A percentile compares a stretch with the other conserved stretches of the same genome.
These are phyloP conservation scores for Isoperla grammatica DNA, from an alignment of 2,888 invertebrate genomes.

Conservation along the genomic window DNA sequence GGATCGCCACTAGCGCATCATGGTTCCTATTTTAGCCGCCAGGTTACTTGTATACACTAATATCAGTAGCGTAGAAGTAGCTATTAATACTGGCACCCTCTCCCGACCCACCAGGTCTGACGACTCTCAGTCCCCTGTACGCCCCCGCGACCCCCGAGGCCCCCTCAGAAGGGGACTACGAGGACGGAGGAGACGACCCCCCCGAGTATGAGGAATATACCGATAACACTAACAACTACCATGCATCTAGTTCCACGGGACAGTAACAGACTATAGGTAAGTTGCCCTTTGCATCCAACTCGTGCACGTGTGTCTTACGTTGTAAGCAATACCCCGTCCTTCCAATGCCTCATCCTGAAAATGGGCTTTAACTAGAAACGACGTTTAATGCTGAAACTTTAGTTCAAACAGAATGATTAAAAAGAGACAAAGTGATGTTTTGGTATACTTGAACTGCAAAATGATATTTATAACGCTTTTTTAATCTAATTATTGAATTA, in stretches of 20 bases:
- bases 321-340: too few relatives aligned
- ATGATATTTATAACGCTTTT: too few relatives aligned
- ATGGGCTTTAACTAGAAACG: too few relatives aligned
- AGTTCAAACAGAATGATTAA: too few relatives aligned
- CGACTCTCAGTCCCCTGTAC: conserved; percentile 38
- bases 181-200: conserved; percentile 53
- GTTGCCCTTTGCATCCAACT: background rate
- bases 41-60: too few relatives aligned
- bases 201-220: conserved; percentile 51
- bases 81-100: conserved; percentile 2
- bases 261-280: conserved; percentile 9
- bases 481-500: too few relatives aligned
- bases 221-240: conserved; percentile 31
- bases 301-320: background rate
- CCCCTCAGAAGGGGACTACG: conserved; percentile 41
- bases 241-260: conserved; percentile 27
- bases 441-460: too few relatives aligned
- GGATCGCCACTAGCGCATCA: too few relatives aligned
- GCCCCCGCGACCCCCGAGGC: conserved; percentile 48
- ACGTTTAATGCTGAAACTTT: too few relatives aligned
- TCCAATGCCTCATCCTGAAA: too few relatives aligned
- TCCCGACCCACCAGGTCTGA: conserved; percentile 24
- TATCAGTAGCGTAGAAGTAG: background rate
- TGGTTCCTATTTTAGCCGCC: too few relatives aligned
- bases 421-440: too few relatives aligned